A percentile compares a stretch with the other conserved stretches of the same genome.
These are phyloP conservation scores for Hapalemur alaotrensis DNA, from an alignment of 2,797 vertebrate genomes.

Conservation along the genomic window DNA sequence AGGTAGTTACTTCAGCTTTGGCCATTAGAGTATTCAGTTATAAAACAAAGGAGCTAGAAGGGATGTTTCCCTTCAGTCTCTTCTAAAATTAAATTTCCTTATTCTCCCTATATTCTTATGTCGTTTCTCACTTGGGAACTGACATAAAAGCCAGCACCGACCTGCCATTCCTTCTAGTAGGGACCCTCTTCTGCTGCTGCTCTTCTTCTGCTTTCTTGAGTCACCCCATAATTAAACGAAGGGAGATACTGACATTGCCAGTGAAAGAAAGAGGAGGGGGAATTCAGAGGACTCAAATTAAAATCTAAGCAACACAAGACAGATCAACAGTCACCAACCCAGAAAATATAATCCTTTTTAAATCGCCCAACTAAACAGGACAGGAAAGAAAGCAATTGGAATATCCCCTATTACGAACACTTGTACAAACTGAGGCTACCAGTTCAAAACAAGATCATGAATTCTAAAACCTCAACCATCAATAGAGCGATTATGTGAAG, in stretches of 20 bases:
- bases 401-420: neutral
- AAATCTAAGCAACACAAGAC: slow-evolving; percentile 6
- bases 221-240: neutral
- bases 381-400: neutral
- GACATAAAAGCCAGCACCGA: neutral
- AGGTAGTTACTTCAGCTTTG: neutral
- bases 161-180: neutral
- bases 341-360: neutral
- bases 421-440: neutral
- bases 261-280: neutral
- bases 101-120: neutral
- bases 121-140: neutral
- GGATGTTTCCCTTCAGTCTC: neutral
- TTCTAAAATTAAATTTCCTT: slow-evolving; percentile 5
- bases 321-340: neutral
- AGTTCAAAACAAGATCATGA: slow-evolving; percentile 18
- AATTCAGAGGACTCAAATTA: neutral
- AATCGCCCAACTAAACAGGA: neutral
- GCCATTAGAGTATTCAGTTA: neutral
- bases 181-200: neutral
- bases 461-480: neutral
- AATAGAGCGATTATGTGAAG: neutral
- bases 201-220: neutral
- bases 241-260: neutral
- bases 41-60: neutral